These are phyloP conservation scores for Hermodice carunculata DNA, from an alignment of 2,888 invertebrate genomes.

Conservation along the genomic window DNA sequence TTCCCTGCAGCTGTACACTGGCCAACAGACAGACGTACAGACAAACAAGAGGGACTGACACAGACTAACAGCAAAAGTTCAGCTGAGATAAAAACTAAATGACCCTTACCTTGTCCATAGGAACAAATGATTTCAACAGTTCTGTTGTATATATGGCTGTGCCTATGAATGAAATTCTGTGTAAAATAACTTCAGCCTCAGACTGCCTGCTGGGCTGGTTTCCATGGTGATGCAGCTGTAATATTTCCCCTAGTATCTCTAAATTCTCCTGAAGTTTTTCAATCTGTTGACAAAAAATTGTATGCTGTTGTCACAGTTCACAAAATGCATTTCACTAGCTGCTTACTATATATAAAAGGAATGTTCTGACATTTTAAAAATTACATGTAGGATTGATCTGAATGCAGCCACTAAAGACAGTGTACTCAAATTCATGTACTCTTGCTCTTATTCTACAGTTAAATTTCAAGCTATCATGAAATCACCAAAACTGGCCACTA, in stretches of 20 bases:
- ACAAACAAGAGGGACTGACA: not conserved
- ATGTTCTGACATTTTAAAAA: too few relatives aligned
- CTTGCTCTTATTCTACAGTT: too few relatives aligned
- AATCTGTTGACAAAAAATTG: conserved; percentile 41
- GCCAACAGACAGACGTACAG: too few relatives aligned
- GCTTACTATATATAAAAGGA: too few relatives aligned
- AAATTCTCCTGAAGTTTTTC: conserved; percentile 57
- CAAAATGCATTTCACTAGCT: too few relatives aligned
- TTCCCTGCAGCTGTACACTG: too few relatives aligned
- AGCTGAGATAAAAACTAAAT: not conserved
- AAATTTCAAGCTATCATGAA: too few relatives aligned
- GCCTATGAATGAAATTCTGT: conserved; percentile 58
- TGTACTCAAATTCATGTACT: too few relatives aligned
- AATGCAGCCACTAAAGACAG: too few relatives aligned
- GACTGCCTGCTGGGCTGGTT: conserved; percentile 35
- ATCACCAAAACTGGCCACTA: too few relatives aligned
- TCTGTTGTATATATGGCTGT: conserved; percentile 47
- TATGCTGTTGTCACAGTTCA: not conserved
- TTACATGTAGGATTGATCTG: too few relatives aligned
- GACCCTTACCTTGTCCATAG: conserved; percentile 51
- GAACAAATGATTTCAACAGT: conserved; percentile 53
- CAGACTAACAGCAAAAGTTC: not conserved
- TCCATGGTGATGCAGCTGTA: conserved; percentile 60
- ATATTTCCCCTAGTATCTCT: conserved; percentile 51
- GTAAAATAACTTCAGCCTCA: conserved; percentile 48